phyloP scores from a whole-genome alignment of 2,113 vertebrate genomes.

The Atractosteus spatula region DNA sequence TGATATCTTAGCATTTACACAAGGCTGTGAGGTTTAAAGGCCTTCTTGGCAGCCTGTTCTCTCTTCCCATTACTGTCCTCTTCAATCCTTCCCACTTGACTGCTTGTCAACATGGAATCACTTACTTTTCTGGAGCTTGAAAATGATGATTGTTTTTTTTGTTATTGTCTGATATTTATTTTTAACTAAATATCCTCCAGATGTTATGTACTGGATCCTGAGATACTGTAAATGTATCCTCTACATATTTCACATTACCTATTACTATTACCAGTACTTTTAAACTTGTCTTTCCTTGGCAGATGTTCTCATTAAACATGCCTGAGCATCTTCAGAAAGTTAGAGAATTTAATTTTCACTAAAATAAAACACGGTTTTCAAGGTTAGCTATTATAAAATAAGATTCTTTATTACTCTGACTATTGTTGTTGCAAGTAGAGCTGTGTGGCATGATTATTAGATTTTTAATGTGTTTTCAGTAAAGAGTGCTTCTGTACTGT shows the following conservation, averaged over 20 bases:
- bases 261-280: slow-evolving; percentile 19
- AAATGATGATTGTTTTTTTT: not conserved
- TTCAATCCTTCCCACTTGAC: not conserved
- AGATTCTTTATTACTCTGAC: too few relatives aligned
- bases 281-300: not conserved
- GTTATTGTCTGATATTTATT: slow-evolving; percentile 31
- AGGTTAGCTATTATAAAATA: too few relatives aligned
- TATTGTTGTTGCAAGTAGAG: too few relatives aligned
- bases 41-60: not conserved
- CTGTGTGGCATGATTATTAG: too few relatives aligned
- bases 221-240: not conserved
- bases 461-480: too few relatives aligned
- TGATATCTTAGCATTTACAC: not conserved
- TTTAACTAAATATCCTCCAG: slow-evolving; percentile 15
- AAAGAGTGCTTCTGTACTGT: too few relatives aligned
- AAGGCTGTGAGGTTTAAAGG: not conserved
- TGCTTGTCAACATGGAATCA: slow-evolving; percentile 1
- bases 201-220: slow-evolving; percentile 5
- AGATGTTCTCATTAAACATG: not conserved
- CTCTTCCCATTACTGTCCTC: slow-evolving; percentile 1
- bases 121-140: not conserved
- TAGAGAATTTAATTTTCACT: too few relatives aligned
- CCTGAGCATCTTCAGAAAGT: too few relatives aligned
- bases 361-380: too few relatives aligned
- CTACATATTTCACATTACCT: not conserved